These are phyloP conservation scores for Liodrosophila aerea DNA, from an alignment of 2,888 invertebrate genomes.

Conservation along the genomic window DNA sequence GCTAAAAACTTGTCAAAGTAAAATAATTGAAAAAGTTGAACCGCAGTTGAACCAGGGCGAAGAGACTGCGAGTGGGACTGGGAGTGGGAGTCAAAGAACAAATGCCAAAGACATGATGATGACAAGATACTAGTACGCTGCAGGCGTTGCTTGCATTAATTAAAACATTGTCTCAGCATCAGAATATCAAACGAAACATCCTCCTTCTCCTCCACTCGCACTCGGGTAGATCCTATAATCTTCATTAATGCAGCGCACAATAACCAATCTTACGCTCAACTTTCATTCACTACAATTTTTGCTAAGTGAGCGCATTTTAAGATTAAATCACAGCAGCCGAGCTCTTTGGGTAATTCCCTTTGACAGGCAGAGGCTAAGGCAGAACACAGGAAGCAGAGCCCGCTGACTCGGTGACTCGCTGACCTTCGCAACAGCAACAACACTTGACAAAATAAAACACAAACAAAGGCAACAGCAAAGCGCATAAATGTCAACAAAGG, in stretches of 20 bases:
- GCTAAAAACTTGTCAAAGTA: slow-evolving; percentile 50
- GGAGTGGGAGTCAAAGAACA: slow-evolving; percentile 19
- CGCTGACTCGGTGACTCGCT: slow-evolving; percentile 23
- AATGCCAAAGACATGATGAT: slow-evolving; percentile 18
- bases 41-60: background rate
- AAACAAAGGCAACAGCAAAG: slow-evolving; percentile 33
- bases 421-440: slow-evolving; percentile 13
- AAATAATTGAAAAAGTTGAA: slow-evolving; percentile 72
- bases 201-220: background rate
- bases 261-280: slow-evolving; percentile 67
- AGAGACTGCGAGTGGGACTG: no score
- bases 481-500: slow-evolving; percentile 70
- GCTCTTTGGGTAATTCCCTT: slow-evolving; percentile 26
- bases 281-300: slow-evolving; percentile 29
- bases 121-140: slow-evolving; percentile 30
- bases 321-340: slow-evolving; percentile 42
- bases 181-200: no score
- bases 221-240: slow-evolving; percentile 12
- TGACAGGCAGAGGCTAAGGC: slow-evolving; percentile 28
- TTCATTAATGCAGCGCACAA: slow-evolving; percentile 53
- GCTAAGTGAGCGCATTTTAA: slow-evolving; percentile 43
- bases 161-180: slow-evolving; percentile 27
- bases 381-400: slow-evolving; percentile 15
- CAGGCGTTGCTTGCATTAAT: slow-evolving; percentile 48
- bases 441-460: no score